Evolutionary conservation across 2,113 vertebrate species (phyloP), one percentile per base, ranked within the genome.

Genomic region (Silurus glanis): DNA sequence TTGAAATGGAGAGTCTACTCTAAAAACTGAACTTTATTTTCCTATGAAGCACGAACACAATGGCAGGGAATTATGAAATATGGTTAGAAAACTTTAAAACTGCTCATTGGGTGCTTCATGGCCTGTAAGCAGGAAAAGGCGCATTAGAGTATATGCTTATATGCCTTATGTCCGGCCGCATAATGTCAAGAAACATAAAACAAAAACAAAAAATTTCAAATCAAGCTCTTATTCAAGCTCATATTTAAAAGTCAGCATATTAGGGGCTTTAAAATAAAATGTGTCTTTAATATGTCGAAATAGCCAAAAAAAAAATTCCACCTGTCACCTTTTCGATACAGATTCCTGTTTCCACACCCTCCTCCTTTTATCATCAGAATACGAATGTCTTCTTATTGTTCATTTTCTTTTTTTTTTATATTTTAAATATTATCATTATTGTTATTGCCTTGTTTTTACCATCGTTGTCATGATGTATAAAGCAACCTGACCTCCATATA

Each of bases 1-100:
- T 91, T 92, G 93, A 10, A 58, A 49, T 62, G 80, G 23, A 56
- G 17, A 82, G 80, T 56, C 53, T 47, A 59, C 25, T 64, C 72
- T 85, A 14, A 85, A 83, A 80, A 56, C 51, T 14, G 16, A 14
- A 71, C 64, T 47, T 80, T 13, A 49, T 69, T 72, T 49, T 61
- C 17, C 49, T 80, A 0, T 16, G 17, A 55, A 16, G 13, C 51
- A 53, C 75, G 12, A 66, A 79, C 61, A 55, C 2, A 58, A 61
- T 61, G 17, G 21, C 5, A 21, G 9, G 45, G 19, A 80, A 61
- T 61, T 6, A 23, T 61, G 2, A 80, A 80, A 61, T 80, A 13
- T 47, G 37, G 21, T 23, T 6, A 45, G 19, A 10, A 9, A 51
- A 25, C 13, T 74, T 83, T 74, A 56, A 21, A 12, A 71, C 14